Percentiles rank a stretch among this genome's conserved stretches.
These are phyloP conservation scores for Scomber scombrus DNA, from an alignment of 2,113 vertebrate genomes.

Conservation along the genomic window DNA sequence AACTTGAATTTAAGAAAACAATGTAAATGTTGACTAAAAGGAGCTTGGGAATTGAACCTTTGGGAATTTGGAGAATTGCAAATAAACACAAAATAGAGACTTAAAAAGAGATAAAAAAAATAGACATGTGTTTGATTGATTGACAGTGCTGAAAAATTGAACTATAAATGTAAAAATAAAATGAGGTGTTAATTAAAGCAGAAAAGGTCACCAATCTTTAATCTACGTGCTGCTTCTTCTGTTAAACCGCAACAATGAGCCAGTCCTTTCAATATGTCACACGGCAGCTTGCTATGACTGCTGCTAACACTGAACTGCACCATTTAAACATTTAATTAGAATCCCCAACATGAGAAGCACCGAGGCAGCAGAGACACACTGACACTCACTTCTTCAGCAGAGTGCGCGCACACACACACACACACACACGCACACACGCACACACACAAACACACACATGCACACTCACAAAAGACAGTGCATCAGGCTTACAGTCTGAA, in stretches of 20 bases:
- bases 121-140: neutral
- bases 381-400: slow-evolving; percentile 21
- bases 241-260: slow-evolving; percentile 10
- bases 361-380: slow-evolving; percentile 15
- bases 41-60: neutral
- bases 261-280: slow-evolving; percentile 14
- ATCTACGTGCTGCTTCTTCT: neutral
- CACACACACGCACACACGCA: slow-evolving; percentile 8
- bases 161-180: neutral
- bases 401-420: neutral
- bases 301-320: slow-evolving; percentile 35
- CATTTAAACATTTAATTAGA: slow-evolving; percentile 69
- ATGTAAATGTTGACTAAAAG: neutral
- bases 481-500: slow-evolving; percentile 40
- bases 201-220: neutral
- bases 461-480: slow-evolving; percentile 17
- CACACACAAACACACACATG: slow-evolving; percentile 10
- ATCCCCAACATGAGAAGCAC: slow-evolving; percentile 34
- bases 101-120: neutral
- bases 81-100: neutral
- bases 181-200: neutral
- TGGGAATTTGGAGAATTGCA: neutral
- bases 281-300: neutral
- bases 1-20: neutral
- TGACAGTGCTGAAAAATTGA: neutral